Conservation (phyloP, 2,113 vertebrate genomes). For the Melanocharis versteri region DNA sequence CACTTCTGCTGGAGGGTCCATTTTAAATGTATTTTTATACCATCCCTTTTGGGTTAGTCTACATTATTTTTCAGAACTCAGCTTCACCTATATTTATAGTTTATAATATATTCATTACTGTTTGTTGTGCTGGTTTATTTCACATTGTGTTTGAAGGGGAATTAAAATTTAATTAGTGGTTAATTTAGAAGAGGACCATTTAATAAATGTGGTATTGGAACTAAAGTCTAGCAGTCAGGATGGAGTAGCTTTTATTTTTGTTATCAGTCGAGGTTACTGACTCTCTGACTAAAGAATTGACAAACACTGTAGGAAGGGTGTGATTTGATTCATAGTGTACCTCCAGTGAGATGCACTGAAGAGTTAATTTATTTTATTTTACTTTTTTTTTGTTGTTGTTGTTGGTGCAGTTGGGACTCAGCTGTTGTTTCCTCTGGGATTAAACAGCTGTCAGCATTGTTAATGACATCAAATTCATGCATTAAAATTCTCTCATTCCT, state of each 20-base stretch:
- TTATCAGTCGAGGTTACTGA: neutral
- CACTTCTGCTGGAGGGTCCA: neutral
- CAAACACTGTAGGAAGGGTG: neutral
- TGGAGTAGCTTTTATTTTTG: conserved; percentile 1
- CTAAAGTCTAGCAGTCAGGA: neutral
- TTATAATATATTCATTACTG: neutral
- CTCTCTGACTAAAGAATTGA: neutral
- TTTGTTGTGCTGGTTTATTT: conserved; percentile 28
- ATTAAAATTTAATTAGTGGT: conserved; percentile 53
- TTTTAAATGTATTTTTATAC: neutral
- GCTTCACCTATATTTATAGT: neutral
- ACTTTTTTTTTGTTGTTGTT: neutral
- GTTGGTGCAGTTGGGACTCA: conserved; percentile 74
- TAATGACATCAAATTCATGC: conserved; percentile 87
- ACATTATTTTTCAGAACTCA: neutral
- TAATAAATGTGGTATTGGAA: conserved; percentile 24
- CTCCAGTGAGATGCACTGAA: conserved; percentile 10
- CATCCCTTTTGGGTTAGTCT: neutral
- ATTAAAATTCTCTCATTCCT: conserved; percentile 74
- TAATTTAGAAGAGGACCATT: conserved; percentile 21
- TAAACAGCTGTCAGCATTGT: conserved; percentile 87
- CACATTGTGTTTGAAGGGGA: neutral
- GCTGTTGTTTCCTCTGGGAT: conserved; percentile 89
- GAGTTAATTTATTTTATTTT: conserved; percentile 37
- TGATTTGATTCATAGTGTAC: neutral